Percentiles rank a stretch among this genome's conserved stretches.
Evolutionary conservation across 1,140 invertebrate genomes (phyloP).

Genomic region (Anoplolepis gracilipes): DNA sequence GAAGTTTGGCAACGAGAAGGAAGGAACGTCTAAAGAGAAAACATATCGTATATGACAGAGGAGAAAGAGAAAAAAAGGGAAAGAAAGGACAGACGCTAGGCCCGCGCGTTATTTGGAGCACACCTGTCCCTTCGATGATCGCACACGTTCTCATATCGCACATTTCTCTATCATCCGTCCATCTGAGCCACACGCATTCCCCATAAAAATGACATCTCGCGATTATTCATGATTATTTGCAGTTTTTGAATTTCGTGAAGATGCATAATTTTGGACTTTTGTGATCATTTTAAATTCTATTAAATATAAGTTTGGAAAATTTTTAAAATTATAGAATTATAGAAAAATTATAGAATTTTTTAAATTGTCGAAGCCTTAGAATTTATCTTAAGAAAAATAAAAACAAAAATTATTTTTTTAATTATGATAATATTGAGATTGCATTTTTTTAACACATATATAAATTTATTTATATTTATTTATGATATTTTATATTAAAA

Average conservation of each 20-base stretch:
- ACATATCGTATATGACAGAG: constrained; percentile 59
- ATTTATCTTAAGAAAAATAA: background rate
- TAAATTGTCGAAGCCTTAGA: background rate
- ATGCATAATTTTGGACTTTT: background rate
- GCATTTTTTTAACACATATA: too few relatives aligned
- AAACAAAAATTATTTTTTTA: constrained; percentile 1
- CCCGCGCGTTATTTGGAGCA: constrained; percentile 79
- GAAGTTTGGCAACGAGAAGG: constrained; percentile 53
- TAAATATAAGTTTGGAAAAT: background rate
- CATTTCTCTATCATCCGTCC: constrained; percentile 16
- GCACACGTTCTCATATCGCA: constrained; percentile 74
- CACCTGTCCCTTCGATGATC: constrained; percentile 79
- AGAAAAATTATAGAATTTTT: background rate
- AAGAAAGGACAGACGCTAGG: constrained; percentile 67
- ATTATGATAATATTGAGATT: too few relatives aligned
- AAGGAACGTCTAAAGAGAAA: constrained; percentile 69
- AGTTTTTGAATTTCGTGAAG: too few relatives aligned
- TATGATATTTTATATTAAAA: background rate
- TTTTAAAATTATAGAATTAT: too few relatives aligned
- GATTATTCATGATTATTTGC: constrained; percentile 14
- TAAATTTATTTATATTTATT: background rate
- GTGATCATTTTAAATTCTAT: background rate
- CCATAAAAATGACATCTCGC: background rate
- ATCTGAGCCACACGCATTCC: background rate
- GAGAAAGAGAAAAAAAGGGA: constrained; percentile 40